Base-by-base conservation (phyloP, 2,113 vertebrate species). In the Blennius ocellaris region DNA sequence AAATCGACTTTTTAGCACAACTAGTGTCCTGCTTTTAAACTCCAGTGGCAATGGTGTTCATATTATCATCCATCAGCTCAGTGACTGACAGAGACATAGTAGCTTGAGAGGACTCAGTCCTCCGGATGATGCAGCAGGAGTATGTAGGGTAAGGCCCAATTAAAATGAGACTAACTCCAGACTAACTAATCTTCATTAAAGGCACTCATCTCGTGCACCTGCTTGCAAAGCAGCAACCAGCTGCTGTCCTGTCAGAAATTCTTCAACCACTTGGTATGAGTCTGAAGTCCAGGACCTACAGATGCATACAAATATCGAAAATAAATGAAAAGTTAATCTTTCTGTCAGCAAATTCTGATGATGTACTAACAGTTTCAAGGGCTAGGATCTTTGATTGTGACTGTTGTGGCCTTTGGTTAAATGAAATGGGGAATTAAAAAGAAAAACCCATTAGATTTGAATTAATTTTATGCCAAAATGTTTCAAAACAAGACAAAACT, bases 131-230 rank as follows among this genome's bases (percentile, higher is more conserved):
- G 81, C 77, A 45, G 62, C n/a, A 62, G 11, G 47, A 58, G 64
- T 77, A 91, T 84, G 69, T 89, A 85, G 91, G 91, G 69, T 79
- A 91, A 92, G 21, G 76, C 68, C 81, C 69, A 87, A 83, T 92
- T 91, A 90, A 91, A 91, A 68, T 54, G 80, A 86, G 68, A 78
- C 71, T 56, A 39, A 57, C 79, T 57, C 47, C 72, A 83, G 74
- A 69, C 85, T 77, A 60, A 43, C 81, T 87, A 80, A 91, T 87
- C 86, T 85, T 80, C 86, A 90, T 73, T 52, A 81, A 73, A 79
- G 81, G 50, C 56, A 73, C 21, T 85, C 63, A 82, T 76, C 83
- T 79, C 61, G 38, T 78, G 69, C 88, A 90, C 87, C 87, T 90
- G 87, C 58, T 85, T 71, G 69, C 7, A 76, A 86, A 85, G 78